These are phyloP conservation scores for Laterallus jamaicensis DNA, from an alignment of 2,113 vertebrate species.

Conservation along the genomic window DNA sequence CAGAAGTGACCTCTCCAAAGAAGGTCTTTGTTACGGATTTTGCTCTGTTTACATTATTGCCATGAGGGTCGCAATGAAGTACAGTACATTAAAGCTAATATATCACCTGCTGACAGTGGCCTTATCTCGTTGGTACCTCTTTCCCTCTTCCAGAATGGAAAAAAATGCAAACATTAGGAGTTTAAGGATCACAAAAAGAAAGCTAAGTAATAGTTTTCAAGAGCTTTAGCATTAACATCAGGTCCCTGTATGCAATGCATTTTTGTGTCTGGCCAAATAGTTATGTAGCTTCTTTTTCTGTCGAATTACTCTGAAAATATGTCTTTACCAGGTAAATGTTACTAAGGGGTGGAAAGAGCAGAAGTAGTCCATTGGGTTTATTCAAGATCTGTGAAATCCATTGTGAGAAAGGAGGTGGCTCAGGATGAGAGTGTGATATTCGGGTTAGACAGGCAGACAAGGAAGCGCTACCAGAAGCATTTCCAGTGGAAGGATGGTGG, in stretches of 20 bases:
- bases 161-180: slow-evolving; percentile 19
- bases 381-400: neutral
- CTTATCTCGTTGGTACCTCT: slow-evolving; percentile 43
- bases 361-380: neutral
- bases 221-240: neutral
- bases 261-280: neutral
- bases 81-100: slow-evolving; percentile 73
- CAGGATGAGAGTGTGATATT: neutral
- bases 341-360: neutral
- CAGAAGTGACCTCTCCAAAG: slow-evolving; percentile 63
- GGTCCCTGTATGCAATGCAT: neutral
- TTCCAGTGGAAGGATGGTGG: neutral
- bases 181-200: slow-evolving; percentile 12
- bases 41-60: slow-evolving; percentile 68
- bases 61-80: slow-evolving; percentile 54
- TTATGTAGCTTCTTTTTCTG: neutral
- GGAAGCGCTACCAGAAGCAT: neutral
- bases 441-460: neutral
- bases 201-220: slow-evolving; percentile 34
- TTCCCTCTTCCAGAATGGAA: slow-evolving; percentile 14
- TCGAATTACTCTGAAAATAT: neutral
- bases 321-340: neutral
- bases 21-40: slow-evolving; percentile 58
- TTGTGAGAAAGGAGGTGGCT: neutral
- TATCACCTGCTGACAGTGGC: slow-evolving; percentile 66